A percentile compares a stretch with the other conserved stretches of the same genome.
Conservation (phyloP, 2,888 invertebrate species). For the Phengaris alcon region DNA sequence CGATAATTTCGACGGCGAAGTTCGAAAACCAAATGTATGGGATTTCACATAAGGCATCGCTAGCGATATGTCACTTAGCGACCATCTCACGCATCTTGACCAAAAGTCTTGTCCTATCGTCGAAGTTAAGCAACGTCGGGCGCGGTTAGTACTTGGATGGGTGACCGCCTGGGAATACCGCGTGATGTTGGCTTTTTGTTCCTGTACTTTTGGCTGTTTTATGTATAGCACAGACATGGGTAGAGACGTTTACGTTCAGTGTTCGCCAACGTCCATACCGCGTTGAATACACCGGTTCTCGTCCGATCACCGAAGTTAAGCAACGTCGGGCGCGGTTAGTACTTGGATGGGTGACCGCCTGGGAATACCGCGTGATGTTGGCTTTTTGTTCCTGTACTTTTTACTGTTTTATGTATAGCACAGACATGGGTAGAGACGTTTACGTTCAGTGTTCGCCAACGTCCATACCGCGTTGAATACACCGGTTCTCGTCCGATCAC, state of each 20-base stretch:
- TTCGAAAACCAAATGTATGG: too few relatives aligned
- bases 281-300: constrained; percentile 41
- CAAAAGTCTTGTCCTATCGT: constrained; percentile 51
- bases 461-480: constrained; percentile 37
- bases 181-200: constrained; percentile 27
- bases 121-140: constrained; percentile 56
- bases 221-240: too few relatives aligned
- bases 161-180: constrained; percentile 42
- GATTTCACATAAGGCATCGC: too few relatives aligned
- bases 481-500: constrained; percentile 45
- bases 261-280: constrained; percentile 37
- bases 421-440: not conserved
- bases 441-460: constrained; percentile 29
- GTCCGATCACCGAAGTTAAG: constrained; percentile 47
- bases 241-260: not conserved
- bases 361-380: constrained; percentile 29
- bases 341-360: constrained; percentile 57
- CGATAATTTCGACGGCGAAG: too few relatives aligned
- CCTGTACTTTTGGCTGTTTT: too few relatives aligned
- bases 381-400: constrained; percentile 13
- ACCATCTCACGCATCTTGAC: too few relatives aligned
- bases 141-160: constrained; percentile 62
- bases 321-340: constrained; percentile 58
- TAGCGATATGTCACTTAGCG: too few relatives aligned
- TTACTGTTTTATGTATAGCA: too few relatives aligned